A percentile compares a stretch with the other conserved stretches of the same genome.
phyloP scores from a whole-genome alignment of 2,888 invertebrate genomes.

The Agrilus cyanescens region DNA sequence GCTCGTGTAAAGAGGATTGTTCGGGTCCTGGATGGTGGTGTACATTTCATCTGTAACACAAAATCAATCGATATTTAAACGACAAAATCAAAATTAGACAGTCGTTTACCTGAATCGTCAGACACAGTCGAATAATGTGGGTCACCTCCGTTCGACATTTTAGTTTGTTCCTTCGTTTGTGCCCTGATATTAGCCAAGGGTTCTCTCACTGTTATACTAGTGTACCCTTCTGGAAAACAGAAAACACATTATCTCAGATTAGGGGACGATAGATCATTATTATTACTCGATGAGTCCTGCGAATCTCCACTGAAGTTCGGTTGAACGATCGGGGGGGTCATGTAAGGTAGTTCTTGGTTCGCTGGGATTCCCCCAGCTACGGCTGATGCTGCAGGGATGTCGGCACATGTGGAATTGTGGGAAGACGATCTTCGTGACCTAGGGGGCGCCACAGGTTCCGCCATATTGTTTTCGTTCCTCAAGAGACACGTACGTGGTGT shows the following conservation, averaged over 20 bases:
- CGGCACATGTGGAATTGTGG: conserved; percentile 37
- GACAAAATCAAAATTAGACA: not conserved
- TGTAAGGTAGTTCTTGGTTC: conserved; percentile 79
- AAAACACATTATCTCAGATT: not conserved
- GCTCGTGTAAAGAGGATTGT: conserved; percentile 52
- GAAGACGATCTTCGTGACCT: conserved; percentile 40
- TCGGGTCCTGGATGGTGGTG: conserved; percentile 77
- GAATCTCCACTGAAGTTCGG: conserved; percentile 80
- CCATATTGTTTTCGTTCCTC: conserved; percentile 4
- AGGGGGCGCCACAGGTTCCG: conserved; percentile 37
- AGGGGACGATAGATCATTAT: conserved; percentile 16
- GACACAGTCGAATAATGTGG: conserved; percentile 84
- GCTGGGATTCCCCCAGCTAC: conserved; percentile 78
- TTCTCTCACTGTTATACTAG: conserved; percentile 82
- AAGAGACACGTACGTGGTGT: conserved; percentile 11
- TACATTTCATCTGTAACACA: conserved; percentile 67
- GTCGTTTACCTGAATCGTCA: conserved; percentile 69
- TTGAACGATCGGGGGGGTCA: conserved; percentile 63
- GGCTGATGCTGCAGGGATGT: conserved; percentile 78
- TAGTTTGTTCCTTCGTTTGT: conserved; percentile 42
- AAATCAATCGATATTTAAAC: conserved; percentile 4
- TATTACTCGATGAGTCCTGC: conserved; percentile 70
- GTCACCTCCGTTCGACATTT: conserved; percentile 37
- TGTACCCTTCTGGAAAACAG: conserved; percentile 66
- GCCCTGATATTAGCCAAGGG: conserved; percentile 70